A percentile compares a stretch with the other conserved stretches of the same genome.
Evolutionary conservation across 1,140 invertebrate species (phyloP).

Genomic region (Drosophila repleta): DNA sequence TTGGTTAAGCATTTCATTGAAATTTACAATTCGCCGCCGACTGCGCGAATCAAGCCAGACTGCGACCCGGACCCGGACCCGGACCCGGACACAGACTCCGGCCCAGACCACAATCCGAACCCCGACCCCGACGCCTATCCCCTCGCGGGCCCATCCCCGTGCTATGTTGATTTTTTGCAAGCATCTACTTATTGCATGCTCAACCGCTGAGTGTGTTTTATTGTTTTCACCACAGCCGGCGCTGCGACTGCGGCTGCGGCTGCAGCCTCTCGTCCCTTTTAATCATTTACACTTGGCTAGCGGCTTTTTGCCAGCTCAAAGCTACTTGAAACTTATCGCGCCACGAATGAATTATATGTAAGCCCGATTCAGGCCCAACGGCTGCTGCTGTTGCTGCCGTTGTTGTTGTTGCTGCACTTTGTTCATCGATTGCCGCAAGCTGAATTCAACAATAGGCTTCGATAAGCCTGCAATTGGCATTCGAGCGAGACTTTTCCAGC

Average conservation of each 20-base stretch:
- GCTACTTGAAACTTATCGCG: constrained; percentile 58
- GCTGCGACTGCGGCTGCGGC: too few relatives aligned
- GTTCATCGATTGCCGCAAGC: background rate
- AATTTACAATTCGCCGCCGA: constrained; percentile 21
- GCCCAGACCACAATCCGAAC: too few relatives aligned
- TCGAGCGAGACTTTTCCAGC: too few relatives aligned
- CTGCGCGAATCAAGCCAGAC: background rate
- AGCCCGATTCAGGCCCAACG: constrained; percentile 29
- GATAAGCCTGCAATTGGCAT: background rate
- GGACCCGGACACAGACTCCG: background rate
- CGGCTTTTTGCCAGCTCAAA: constrained; percentile 17
- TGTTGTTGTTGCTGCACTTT: background rate
- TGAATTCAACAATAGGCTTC: background rate
- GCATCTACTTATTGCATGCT: constrained; percentile 14
- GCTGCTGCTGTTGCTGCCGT: too few relatives aligned
- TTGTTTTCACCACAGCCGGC: constrained; percentile 23
- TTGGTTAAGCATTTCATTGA: constrained; percentile 34
- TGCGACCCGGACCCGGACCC: background rate
- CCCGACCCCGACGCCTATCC: too few relatives aligned
- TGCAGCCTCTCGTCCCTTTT: constrained; percentile 17
- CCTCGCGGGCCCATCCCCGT: too few relatives aligned
- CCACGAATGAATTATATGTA: constrained; percentile 64
- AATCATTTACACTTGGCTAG: constrained; percentile 71
- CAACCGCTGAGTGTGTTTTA: constrained; percentile 40
- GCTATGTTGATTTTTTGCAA: background rate